These are phyloP conservation scores for Pasiphila rectangulata DNA, from an alignment of 2,888 invertebrate species.

Conservation along the genomic window DNA sequence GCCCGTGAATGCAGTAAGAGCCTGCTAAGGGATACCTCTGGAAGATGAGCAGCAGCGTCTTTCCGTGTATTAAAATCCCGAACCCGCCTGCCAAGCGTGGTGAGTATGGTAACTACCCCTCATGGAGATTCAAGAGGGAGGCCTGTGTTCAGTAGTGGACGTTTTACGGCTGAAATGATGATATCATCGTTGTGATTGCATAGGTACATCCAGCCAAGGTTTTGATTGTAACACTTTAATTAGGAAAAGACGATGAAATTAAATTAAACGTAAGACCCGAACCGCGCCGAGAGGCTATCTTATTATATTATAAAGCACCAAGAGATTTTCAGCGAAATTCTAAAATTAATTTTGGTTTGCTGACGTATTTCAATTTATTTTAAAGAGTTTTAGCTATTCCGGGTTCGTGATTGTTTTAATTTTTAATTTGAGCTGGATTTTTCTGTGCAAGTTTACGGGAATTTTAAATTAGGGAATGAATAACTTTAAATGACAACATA, in stretches of 20 bases:
- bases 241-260: slow-evolving; percentile 49
- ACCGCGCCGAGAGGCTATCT: slow-evolving; percentile 24
- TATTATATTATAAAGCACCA: slow-evolving; percentile 13
- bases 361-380: slow-evolving; percentile 24
- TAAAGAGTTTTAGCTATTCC: slow-evolving; percentile 17
- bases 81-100: too few relatives aligned
- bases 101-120: too few relatives aligned
- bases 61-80: too few relatives aligned
- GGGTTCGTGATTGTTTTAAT: slow-evolving; percentile 15
- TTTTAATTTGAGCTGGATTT: slow-evolving; percentile 7
- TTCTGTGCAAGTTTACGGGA: not conserved
- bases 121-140: too few relatives aligned
- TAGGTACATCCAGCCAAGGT: slow-evolving; percentile 35
- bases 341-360: slow-evolving; percentile 34
- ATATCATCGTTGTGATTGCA: not conserved
- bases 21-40: too few relatives aligned
- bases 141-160: too few relatives aligned
- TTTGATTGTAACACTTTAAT: slow-evolving; percentile 57
- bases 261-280: slow-evolving; percentile 44
- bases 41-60: too few relatives aligned
- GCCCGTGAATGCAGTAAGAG: too few relatives aligned
- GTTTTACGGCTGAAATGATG: too few relatives aligned
- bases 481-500: too few relatives aligned
- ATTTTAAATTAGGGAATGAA: not conserved
- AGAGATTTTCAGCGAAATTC: slow-evolving; percentile 36